Conservation (phyloP, 2,797 vertebrate species). For the Coregonus sp. region DNA sequence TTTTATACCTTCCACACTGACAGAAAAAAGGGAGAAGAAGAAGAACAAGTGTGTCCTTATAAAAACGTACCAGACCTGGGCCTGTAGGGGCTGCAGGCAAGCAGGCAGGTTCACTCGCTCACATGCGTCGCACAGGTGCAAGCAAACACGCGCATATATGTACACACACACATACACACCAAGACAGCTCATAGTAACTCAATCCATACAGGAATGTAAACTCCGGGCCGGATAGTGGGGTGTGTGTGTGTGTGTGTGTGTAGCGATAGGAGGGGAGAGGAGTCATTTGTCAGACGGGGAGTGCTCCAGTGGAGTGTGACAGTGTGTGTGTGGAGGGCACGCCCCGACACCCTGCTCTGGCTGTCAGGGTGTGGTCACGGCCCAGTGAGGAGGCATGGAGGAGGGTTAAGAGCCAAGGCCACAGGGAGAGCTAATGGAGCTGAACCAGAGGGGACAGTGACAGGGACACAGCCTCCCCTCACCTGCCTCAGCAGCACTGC, state of each 20-base stretch:
- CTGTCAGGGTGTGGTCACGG: conserved; percentile 34
- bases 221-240: conserved; percentile 1
- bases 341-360: conserved; percentile 10
- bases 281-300: conserved; percentile 37
- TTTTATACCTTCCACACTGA: background rate
- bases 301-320: conserved; percentile 43
- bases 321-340: conserved; percentile 12
- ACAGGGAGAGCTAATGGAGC: conserved; percentile 48
- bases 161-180: conserved; percentile 31
- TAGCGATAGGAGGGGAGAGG: background rate
- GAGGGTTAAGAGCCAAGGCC: conserved; percentile 44
- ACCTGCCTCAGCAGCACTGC: background rate
- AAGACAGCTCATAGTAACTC: conserved; percentile 36
- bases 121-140: background rate
- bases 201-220: conserved; percentile 24
- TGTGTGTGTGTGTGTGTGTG: background rate
- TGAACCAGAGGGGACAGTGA: conserved; percentile 34
- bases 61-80: background rate
- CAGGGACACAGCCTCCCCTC: background rate
- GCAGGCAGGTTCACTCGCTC: background rate
- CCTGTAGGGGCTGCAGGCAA: background rate
- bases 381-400: conserved; percentile 25
- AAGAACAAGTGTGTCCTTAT: background rate
- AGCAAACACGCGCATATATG: background rate
- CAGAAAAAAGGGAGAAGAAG: background rate